Base-by-base conservation (phyloP, 2,888 invertebrate genomes). In the Marasmarcha lunaedactyla region DNA sequence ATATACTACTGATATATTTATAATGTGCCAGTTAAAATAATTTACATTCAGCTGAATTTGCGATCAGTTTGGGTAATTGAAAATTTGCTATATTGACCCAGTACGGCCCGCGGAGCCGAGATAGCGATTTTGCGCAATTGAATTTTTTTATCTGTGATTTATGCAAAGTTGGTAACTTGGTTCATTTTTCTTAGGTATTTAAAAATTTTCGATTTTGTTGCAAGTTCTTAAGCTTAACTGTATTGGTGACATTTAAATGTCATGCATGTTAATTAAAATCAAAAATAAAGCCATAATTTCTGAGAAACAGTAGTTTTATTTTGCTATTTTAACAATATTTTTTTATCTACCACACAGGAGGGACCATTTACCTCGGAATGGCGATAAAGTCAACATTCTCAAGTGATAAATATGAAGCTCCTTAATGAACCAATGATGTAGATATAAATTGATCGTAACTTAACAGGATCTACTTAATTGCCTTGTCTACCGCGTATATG, bases 21-120 rank as follows among this genome's bases (percentile, higher is more conserved):
- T 81, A 79, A 79, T 79, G 77, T 74, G 71, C 71, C 69, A 70
- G 63, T 71, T 68, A 79, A 78, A 81, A 81, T 81, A 81, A 81
- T 83, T 81, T 81, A 79, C 79, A 81, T 79, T 74, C 63, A 77
- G 77, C 77, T 74, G 78, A 83, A 83, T 81, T 81, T 81, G 83
- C 78, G 74, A 74, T 69, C 71, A 65, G 71, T 65, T 64, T 57
- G 73, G 71, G 76, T 79, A 83, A 83, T 81, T 83, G 81, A 83
- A 83, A 81, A 83, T 81, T 83, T 83, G 81, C 79, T 78, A 76
- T 79, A 79, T 78, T 73, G 78, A 71, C 70, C 69, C 60, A 58
- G 58, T 63, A 68, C 64, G 65, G 70, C 67, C 69, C 66, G 64
- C 60, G 54, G 59, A 11, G 3, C 13, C 12, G 14, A 34, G 34